phyloP scores from a whole-genome alignment of 2,113 vertebrate species.

The Chlorocebus sabaeus region DNA sequence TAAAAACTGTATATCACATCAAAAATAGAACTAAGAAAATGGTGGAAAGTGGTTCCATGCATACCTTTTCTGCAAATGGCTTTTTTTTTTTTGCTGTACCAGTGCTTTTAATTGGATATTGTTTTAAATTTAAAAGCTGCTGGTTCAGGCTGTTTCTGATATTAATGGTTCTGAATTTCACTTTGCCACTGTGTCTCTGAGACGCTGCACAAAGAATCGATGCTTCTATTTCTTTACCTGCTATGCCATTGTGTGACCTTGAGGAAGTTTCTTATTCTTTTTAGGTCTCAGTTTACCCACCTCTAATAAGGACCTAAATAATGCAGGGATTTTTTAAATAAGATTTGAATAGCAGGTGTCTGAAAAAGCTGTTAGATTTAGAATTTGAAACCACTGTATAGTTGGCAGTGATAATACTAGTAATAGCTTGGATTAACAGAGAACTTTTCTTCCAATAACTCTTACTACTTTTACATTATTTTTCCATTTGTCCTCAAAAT shows the following conservation, averaged over 20 bases:
- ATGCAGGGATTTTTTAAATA: constrained; percentile 6
- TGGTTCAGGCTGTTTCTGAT: constrained; percentile 52
- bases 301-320: constrained; percentile 55
- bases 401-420: constrained; percentile 42
- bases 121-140: constrained; percentile 52
- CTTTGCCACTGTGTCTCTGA: not conserved
- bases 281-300: constrained; percentile 66
- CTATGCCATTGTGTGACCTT: constrained; percentile 44
- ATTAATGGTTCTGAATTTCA: constrained; percentile 61
- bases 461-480: not conserved
- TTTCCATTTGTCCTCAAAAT: constrained; percentile 54
- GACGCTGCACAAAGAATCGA: constrained; percentile 1
- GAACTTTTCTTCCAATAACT: constrained; percentile 40
- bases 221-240: constrained; percentile 48
- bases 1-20: not conserved
- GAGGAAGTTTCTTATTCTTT: constrained; percentile 16
- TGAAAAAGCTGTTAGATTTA: constrained; percentile 51
- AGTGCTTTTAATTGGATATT: constrained; percentile 61
- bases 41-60: not conserved
- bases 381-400: not conserved
- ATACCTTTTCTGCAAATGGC: not conserved
- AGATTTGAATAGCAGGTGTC: constrained; percentile 65
- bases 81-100: constrained; percentile 45
- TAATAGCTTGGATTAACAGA: constrained; percentile 26
- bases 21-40: not conserved